Evolutionary conservation across 2,888 invertebrate species (phyloP), one percentile per base, ranked within the genome.

Genomic region (Thelaira solivaga): DNA sequence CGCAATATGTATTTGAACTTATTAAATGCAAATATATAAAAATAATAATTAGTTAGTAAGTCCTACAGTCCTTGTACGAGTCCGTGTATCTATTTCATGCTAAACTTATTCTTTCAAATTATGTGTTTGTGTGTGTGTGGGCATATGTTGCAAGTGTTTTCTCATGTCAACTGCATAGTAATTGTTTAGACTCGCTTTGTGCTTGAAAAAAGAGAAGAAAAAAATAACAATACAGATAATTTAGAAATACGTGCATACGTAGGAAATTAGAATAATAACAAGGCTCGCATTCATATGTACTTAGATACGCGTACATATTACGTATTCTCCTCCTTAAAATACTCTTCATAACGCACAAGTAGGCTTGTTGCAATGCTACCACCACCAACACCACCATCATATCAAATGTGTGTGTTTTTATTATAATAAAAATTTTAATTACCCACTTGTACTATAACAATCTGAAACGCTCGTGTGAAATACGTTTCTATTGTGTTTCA

Each of bases 341-440:
- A 39, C 43, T 62, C 45, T 29, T 43, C 45, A 36, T 72, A 34
- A 18, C 8, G 26, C 26, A 36, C 59, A 45, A 61, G 67, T 53
- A 36, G 29, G 22, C 51, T 71, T 24, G 11, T 49, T n/a, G n/a
- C n/a, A n/a, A n/a, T n/a, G n/a, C n/a, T n/a, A n/a, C n/a, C n/a
- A n/a, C n/a, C n/a, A n/a, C n/a, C n/a, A n/a, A n/a, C n/a, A n/a
- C n/a, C n/a, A n/a, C n/a, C 11, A 26, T 10, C 67, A 59, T 39
- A 57, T 68, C 57, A 10, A 41, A 34, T 49, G 64, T 69, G 39
- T n/a, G n/a, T 55, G 34, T 39, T 34, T 13, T 22, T 43, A 49
- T 71, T 69, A 71, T 43, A 51, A 59, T 74, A 78, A 61, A 78
- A 53, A 64, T 78, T 74, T 74, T 78, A 78, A 78, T 78, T 78